phyloP scores from a whole-genome alignment of 2,113 vertebrate species.

The Picathartes gymnocephalus region DNA sequence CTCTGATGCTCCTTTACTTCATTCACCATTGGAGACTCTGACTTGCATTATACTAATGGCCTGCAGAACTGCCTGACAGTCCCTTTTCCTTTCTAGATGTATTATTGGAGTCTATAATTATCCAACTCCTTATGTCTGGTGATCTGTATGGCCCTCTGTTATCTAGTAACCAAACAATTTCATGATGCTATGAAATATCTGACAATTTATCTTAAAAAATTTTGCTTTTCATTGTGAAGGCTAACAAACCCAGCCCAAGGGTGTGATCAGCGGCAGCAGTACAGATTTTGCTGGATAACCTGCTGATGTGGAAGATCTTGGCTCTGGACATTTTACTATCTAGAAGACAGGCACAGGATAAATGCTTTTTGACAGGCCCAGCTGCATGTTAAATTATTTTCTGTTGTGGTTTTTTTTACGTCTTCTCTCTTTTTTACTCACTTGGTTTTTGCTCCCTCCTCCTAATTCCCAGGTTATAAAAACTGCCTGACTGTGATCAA shows the following conservation, averaged over 20 bases:
- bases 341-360: background rate
- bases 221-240: background rate
- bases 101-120: background rate
- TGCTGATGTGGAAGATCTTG: background rate
- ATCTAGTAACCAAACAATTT: background rate
- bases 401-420: rapidly evolving
- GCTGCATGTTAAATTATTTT: background rate
- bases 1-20: background rate
- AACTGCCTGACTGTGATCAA: slow-evolving; percentile 74
- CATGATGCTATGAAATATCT: background rate
- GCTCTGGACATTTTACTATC: background rate
- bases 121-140: background rate
- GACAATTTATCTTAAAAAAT: background rate
- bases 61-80: background rate
- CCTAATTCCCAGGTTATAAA: slow-evolving; percentile 69
- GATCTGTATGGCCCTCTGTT: background rate
- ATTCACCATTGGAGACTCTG: background rate
- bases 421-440: background rate
- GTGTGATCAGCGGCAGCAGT: background rate
- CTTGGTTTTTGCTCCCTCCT: background rate
- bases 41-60: background rate
- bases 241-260: background rate
- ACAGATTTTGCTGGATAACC: background rate
- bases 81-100: background rate
- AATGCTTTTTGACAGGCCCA: background rate